Evolutionary conservation across 2,113 vertebrate genomes (phyloP), one percentile per base, ranked within the genome.

Genomic region (Salminus brasiliensis): DNA sequence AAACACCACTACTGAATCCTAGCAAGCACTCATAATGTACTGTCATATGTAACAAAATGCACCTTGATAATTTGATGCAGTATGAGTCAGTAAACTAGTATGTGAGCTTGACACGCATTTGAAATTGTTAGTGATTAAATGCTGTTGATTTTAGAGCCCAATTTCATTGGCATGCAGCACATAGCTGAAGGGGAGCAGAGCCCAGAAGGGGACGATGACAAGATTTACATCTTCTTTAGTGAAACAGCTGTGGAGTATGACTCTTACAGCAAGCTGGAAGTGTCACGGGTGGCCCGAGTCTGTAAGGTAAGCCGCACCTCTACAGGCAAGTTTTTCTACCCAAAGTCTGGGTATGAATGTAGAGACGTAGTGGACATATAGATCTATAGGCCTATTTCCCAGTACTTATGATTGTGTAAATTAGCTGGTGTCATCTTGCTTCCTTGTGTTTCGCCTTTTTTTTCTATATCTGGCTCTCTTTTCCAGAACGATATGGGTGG

Each of bases 211-310:
- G 91, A 94, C 5, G 93, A 94, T 41, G 95, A 95, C 78, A 95
- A 95, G 83, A 86, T 96, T 25, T 95, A 95, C 85, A 77, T 96
- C 63, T 96, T 96, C 91, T 95, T 96, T 87, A 95, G 88, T 10
- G 94, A 95, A 90, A 89, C 77, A 0, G 94, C 95, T 5, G 84
- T 94, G 78, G 95, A 95, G 82, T 95, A 89, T 43, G 94, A 96
- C 74, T 94, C 91, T 85, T 93, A 88, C 86, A 92, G 82, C 73
- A 94, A 94, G 68, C 80, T 94, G 57, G 76, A 91, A 57, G 93
- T 96, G 25, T 92, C 94, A 11, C 90, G 95, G 1, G 91, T 96
- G 9, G 94, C 95, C 6, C 93, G 92, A 0, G 91, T 96, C 52
- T 96, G 95, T 89, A 95, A 94, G 92, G 95, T 75, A 86, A 41